Base-by-base conservation (phyloP, 2,113 vertebrate genomes). In the Corydoras maculifer region DNA sequence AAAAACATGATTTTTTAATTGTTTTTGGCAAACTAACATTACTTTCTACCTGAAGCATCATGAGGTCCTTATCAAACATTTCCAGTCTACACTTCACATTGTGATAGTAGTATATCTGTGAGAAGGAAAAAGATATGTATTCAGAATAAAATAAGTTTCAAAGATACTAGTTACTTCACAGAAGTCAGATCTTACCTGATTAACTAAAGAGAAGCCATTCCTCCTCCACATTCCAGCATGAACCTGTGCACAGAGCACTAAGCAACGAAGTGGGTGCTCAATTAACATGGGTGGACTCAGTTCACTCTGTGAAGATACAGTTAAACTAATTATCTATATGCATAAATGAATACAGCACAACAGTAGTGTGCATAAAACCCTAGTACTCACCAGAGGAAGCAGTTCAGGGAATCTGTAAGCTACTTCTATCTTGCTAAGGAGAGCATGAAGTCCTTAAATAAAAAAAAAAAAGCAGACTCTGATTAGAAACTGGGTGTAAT, bases 171-270 rank as follows among this genome's bases (percentile, higher is more conserved):
- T 50, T 25, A 25, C 18, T 25, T 25, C 18, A 25, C 18, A 25
- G 18, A 43, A 8, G 13, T 8, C 31, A 14, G 8, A 65, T 79
- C 85, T 86, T 81, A 95, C 97, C 89, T 99, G 97, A 81, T 98
- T 98, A 77, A 98, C 96, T 58, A 98, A 88, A 6, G 97, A 99
- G 76, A 99, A 99, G 2, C 96, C 95, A 35, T 98, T 98, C 84
- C 96, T 93, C 77, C 94, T 92, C 97, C 97, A 99, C 96, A 98
- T 97, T 64, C 96, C 96, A 89, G 96, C 96, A 82, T 98, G 95
- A 71, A 98, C 96, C 87, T 99, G 96, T 49, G 95, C 97, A 87
- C 96, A 98, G 0, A 99, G 87, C 57, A 98, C 95, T 48, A 98
- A 85, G 83, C 95, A 98, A 75, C 96, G 93, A 0, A 99, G 89